These are phyloP conservation scores for Thereva nobilitata DNA, from an alignment of 2,888 invertebrate species.

Conservation along the genomic window DNA sequence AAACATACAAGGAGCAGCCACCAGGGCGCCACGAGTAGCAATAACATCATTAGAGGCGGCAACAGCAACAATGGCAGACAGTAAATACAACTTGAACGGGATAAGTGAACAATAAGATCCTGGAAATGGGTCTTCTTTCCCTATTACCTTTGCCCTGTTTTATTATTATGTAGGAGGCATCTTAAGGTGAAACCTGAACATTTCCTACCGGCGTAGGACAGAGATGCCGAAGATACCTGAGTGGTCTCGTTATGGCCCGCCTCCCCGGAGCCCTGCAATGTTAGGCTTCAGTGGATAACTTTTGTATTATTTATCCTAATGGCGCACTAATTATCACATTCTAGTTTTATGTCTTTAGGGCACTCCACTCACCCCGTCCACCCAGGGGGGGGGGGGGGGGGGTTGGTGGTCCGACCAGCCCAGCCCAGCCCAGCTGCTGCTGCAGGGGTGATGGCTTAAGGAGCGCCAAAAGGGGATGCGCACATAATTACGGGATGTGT, in stretches of 20 bases:
- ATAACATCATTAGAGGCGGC: constrained; percentile 33
- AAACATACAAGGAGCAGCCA: constrained; percentile 26
- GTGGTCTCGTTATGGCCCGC: background rate
- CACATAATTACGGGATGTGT: constrained; percentile 29
- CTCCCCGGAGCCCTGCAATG: background rate
- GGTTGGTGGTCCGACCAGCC: background rate
- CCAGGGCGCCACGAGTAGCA: constrained; percentile 5
- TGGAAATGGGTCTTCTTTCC: background rate
- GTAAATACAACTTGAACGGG: constrained; percentile 2
- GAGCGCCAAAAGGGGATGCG: constrained; percentile 10
- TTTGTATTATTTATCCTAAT: constrained; percentile 43
- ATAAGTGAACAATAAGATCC: constrained; percentile 2
- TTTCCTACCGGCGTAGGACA: background rate
- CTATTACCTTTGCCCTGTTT: background rate
- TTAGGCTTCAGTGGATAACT: constrained; percentile 31
- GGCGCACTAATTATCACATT: constrained; percentile 43
- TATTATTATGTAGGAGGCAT: too few relatives aligned
- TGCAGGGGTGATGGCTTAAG: background rate
- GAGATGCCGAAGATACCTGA: constrained; percentile 5
- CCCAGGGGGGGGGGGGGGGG: constrained; percentile 1
- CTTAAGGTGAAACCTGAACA: background rate
- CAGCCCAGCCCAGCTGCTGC: too few relatives aligned
- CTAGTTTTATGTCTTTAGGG: constrained; percentile 41
- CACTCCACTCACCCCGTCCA: constrained; percentile 13
- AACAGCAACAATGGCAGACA: constrained; percentile 21